Evolutionary conservation across 1,140 invertebrate genomes (phyloP).

Genomic region (Octopus sinensis): DNA sequence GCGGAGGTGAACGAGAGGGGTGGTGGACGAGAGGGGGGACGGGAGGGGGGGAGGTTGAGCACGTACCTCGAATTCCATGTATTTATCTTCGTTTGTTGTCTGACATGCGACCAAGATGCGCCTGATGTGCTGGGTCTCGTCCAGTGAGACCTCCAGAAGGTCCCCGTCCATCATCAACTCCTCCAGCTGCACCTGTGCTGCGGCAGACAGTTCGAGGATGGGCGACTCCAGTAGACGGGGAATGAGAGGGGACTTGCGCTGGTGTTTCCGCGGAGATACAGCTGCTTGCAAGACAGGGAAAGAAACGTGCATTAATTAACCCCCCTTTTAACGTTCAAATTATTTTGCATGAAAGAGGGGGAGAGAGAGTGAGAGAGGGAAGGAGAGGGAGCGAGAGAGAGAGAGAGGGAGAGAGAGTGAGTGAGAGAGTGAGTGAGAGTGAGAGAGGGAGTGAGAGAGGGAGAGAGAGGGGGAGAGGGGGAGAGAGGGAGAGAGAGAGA

Average conservation of each 20-base stretch:
- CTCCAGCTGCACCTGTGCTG: conserved; percentile 64
- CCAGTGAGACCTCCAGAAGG: conserved; percentile 76
- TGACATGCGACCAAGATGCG: conserved; percentile 68
- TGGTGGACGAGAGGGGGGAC: too few relatives aligned
- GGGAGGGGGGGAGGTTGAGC: too few relatives aligned
- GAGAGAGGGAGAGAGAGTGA: too few relatives aligned
- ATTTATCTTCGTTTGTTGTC: conserved; percentile 40
- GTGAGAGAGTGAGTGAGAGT: too few relatives aligned
- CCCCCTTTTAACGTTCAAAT: too few relatives aligned
- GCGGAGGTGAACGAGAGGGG: too few relatives aligned
- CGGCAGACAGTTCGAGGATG: conserved; percentile 57
- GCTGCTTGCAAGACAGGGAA: conserved; percentile 20
- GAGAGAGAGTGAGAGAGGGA: too few relatives aligned
- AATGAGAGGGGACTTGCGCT: conserved; percentile 59
- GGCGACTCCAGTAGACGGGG: conserved; percentile 56
- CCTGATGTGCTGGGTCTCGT: conserved; percentile 84
- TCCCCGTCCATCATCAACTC: conserved; percentile 90
- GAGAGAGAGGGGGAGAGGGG: too few relatives aligned
- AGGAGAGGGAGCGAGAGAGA: too few relatives aligned
- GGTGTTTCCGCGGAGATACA: conserved; percentile 56
- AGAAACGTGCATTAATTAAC: background rate
- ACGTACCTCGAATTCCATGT: conserved; percentile 52
- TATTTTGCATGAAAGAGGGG: too few relatives aligned
- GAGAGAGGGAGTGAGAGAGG: too few relatives aligned
- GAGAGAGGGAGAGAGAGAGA: too few relatives aligned